Conservation (phyloP, 2,888 invertebrate genomes). For the Andrena trimmerana region DNA sequence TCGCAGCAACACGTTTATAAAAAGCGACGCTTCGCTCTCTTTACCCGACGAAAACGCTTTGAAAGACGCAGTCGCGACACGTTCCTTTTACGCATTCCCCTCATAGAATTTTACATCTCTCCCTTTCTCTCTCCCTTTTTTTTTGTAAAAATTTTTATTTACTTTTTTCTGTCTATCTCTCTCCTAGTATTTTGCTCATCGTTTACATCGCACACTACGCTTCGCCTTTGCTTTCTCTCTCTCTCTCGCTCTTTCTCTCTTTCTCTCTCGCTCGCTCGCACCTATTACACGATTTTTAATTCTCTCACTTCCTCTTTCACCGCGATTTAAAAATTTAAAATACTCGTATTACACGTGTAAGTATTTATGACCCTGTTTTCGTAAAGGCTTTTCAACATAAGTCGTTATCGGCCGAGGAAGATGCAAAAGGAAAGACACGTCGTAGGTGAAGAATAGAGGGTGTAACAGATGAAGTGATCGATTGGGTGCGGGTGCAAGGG, state of each 20-base stretch:
- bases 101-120: constrained; percentile 38
- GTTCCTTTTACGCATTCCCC: constrained; percentile 37
- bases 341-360: constrained; percentile 81
- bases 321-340: constrained; percentile 77
- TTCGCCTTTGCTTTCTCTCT: constrained; percentile 32
- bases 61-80: constrained; percentile 68
- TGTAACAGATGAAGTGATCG: constrained; percentile 19
- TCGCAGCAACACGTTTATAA: constrained; percentile 55
- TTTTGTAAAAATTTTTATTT: constrained; percentile 59
- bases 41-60: constrained; percentile 56
- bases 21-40: constrained; percentile 60
- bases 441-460: constrained; percentile 52
- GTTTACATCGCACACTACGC: constrained; percentile 47
- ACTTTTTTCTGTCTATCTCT: constrained; percentile 23
- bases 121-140: constrained; percentile 1
- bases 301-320: constrained; percentile 44
- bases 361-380: constrained; percentile 83
- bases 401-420: constrained; percentile 78
- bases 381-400: constrained; percentile 83
- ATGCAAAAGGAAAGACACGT: constrained; percentile 61
- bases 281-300: constrained; percentile 36
- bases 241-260: background rate
- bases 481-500: constrained; percentile 15
- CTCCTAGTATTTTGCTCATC: constrained; percentile 24
- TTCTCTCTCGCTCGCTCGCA: constrained; percentile 34